Percentiles rank a stretch among this genome's conserved stretches.
These are phyloP conservation scores for Epinephelus lanceolatus DNA, from an alignment of 2,113 vertebrate genomes.

Conservation along the genomic window DNA sequence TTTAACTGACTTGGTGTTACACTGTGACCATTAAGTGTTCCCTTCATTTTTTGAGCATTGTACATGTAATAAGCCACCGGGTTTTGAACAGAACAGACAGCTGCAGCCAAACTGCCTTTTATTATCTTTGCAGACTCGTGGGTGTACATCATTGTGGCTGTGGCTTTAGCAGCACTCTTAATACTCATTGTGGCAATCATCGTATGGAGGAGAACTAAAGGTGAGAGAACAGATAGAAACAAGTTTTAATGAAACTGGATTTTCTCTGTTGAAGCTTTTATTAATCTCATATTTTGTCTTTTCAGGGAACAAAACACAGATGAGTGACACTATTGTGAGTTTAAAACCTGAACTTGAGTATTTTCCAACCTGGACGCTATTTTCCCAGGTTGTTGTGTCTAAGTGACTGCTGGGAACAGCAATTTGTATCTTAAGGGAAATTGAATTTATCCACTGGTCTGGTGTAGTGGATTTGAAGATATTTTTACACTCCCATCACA, in stretches of 20 bases:
- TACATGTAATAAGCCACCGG: no score
- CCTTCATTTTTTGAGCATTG: no score
- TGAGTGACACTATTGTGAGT: neutral
- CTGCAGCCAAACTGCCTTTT: neutral
- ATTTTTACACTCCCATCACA: neutral
- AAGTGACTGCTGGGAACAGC: no score
- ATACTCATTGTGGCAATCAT: neutral
- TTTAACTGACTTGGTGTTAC: no score
- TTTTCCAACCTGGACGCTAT: no score
- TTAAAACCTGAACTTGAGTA: neutral
- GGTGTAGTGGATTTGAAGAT: neutral
- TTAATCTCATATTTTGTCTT: neutral
- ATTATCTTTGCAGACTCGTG: neutral
- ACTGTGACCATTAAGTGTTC: no score
- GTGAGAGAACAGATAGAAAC: neutral
- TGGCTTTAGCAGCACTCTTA: neutral
- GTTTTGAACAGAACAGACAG: neutral
- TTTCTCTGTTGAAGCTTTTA: neutral
- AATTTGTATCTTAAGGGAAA: neutral
- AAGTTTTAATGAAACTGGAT: neutral
- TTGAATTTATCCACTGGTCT: neutral
- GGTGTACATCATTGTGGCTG: neutral
- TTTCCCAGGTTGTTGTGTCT: no score
- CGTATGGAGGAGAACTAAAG: conserved; percentile 10
- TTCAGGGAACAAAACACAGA: neutral